Evolutionary conservation across 2,113 vertebrate species (phyloP).

Genomic region (Crotophaga sulcirostris): DNA sequence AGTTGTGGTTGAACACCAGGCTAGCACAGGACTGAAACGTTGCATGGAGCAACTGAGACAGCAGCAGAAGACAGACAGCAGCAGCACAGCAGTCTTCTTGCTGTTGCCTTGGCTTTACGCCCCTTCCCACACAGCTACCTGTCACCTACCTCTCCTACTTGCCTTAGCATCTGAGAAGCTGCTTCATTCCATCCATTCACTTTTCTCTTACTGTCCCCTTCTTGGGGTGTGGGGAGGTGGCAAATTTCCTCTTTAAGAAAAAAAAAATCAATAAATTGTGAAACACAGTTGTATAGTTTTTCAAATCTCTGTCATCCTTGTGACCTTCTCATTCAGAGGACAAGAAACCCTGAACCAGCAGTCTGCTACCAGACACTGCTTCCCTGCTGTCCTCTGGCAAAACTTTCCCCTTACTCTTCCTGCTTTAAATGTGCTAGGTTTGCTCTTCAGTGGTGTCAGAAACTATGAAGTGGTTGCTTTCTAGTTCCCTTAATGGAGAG

Average conservation of each 20-base stretch:
- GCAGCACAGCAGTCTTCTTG: not conserved
- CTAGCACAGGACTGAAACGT: not conserved
- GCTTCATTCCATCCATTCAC: not conserved
- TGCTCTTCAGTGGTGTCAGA: not conserved
- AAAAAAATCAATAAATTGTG: not conserved
- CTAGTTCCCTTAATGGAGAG: not conserved
- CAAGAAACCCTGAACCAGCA: not conserved
- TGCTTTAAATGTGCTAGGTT: conserved; percentile 4
- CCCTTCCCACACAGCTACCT: not conserved
- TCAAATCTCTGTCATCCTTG: not conserved
- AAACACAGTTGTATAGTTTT: not conserved
- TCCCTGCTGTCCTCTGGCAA: not conserved
- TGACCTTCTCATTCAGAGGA: not conserved
- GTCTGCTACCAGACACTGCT: not conserved
- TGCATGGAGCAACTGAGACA: not conserved
- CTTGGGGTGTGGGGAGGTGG: not conserved
- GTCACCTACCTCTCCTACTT: not conserved
- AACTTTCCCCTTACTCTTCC: not conserved
- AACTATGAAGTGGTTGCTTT: not conserved
- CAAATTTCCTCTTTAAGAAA: not conserved
- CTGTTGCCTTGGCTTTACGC: not conserved
- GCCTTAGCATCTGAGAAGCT: rapidly evolving
- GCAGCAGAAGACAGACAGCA: not conserved
- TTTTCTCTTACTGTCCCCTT: not conserved
- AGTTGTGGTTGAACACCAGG: not conserved